Evolutionary conservation across 2,113 vertebrate species (phyloP), one percentile per base, ranked within the genome.

Genomic region (Sinocyclocheilus anophthalmus): DNA sequence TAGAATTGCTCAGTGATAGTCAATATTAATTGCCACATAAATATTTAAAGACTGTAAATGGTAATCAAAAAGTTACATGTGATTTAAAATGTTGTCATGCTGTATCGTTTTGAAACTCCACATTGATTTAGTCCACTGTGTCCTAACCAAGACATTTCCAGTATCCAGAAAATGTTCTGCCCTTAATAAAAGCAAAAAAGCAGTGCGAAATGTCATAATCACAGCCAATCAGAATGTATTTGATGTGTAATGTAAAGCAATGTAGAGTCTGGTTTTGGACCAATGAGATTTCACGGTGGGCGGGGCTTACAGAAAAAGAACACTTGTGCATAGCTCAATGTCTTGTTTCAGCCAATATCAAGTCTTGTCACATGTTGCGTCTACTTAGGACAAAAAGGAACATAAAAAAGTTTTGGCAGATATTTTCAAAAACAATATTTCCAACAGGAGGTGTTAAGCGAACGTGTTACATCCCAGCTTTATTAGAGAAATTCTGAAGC

Each of bases 31-130:
- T 26, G 77, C 13, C 77, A n/a, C 0, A 18, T 45, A 45, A 69
- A 69, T 69, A 69, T 82, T 30, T 67, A 69, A 69, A 67, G 24
- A 65, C 61, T 50, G 42, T 82, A 82, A 50, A 82, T 82, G 24
- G 42, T 82, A 16, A 81, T 45, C 11, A 3, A 53, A 50, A 30
- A 76, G 24, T 50, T 53, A 76, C 75, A 50, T 26, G n/a, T 53
- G n/a, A 7, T 50, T 26, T 18, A 53, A 76, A 53, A 53, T 30
- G 6, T 13, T 48, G n/a, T 70, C 67, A 70, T 70, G 67, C 30
- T 70, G 18, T 37, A 37, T 70, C 33, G 14, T 37, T 70, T 16
- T 70, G 16, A 37, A 18, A 70, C 67, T 33, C 65, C 72, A 45
- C 18, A 45, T 24, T n/a, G 12, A 75, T 75, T 75, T 45, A 4